These are phyloP conservation scores for Abscondita cerata DNA, from an alignment of 2,888 invertebrate species.

Conservation along the genomic window DNA sequence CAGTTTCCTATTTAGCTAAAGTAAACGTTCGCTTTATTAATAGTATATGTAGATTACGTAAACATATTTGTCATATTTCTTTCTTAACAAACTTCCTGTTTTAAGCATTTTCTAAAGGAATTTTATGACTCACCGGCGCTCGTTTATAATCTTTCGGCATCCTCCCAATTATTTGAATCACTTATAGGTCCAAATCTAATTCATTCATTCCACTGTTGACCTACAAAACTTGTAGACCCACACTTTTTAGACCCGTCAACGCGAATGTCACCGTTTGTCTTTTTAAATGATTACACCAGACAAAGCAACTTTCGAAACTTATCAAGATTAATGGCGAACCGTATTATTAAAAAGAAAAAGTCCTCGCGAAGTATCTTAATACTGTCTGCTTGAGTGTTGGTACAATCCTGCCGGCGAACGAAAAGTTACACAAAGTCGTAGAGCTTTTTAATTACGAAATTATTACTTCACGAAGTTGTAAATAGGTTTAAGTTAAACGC, in stretches of 20 bases:
- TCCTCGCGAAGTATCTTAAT: background rate
- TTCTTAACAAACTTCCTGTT: background rate
- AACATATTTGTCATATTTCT: conserved; percentile 20
- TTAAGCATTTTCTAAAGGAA: background rate
- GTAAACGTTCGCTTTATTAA: background rate
- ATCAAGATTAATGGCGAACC: conserved; percentile 17
- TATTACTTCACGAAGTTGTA: conserved; percentile 1
- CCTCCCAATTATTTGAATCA: background rate
- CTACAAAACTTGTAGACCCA: conserved; percentile 11
- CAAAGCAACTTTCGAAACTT: conserved; percentile 12
- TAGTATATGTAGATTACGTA: conserved; percentile 4
- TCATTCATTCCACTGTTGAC: background rate
- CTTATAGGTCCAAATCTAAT: background rate
- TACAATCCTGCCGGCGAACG: background rate
- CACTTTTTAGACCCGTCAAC: background rate
- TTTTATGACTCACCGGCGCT: conserved; percentile 4
- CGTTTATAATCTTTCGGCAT: conserved; percentile 1
- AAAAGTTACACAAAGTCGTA: background rate
- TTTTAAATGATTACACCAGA: conserved; percentile 9
- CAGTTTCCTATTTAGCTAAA: background rate
- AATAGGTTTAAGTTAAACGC: background rate
- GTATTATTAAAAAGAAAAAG: conserved; percentile 1
- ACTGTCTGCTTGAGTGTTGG: background rate
- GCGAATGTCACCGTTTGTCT: conserved; percentile 7
- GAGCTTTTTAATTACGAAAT: background rate